Percentiles rank a stretch among this genome's conserved stretches.
Evolutionary conservation across 2,797 vertebrate genomes (phyloP).

Genomic region (Antrozous pallidus): DNA sequence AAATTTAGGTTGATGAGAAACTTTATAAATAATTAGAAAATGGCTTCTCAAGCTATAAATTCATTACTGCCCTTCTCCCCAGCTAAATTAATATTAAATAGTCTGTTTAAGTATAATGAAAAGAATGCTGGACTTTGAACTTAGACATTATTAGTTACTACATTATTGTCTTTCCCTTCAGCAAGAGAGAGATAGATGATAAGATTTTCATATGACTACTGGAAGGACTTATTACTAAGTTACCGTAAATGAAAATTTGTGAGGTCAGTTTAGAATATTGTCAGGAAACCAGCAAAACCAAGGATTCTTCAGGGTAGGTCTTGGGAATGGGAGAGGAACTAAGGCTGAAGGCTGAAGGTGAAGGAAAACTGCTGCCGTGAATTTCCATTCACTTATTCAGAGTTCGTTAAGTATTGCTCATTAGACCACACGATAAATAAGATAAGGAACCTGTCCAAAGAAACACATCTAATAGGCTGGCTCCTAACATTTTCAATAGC

Average conservation of each 20-base stretch:
- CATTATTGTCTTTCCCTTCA: not conserved
- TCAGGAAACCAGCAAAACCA: constrained; percentile 21
- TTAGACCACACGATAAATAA: not conserved
- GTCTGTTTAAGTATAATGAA: not conserved
- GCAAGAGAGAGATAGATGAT: not conserved
- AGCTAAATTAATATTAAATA: constrained; percentile 12
- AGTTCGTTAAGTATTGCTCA: not conserved
- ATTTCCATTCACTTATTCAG: not conserved
- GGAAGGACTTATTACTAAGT: not conserved
- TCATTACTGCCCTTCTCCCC: not conserved
- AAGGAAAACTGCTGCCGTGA: not conserved
- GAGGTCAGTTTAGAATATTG: not conserved
- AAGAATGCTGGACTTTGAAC: constrained; percentile 3
- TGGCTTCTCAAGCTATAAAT: constrained; percentile 3
- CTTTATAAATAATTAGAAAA: not conserved
- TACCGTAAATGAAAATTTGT: not conserved
- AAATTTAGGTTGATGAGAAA: constrained; percentile 10
- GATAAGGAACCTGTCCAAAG: not conserved
- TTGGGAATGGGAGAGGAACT: not conserved
- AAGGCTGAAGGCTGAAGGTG: not conserved
- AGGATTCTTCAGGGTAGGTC: not conserved
- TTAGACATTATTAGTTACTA: not conserved
- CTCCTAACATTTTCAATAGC: not conserved
- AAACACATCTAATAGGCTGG: not conserved
- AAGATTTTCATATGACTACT: not conserved